Base-by-base conservation (phyloP, 2,888 invertebrate species). In the Ophraella communa region DNA sequence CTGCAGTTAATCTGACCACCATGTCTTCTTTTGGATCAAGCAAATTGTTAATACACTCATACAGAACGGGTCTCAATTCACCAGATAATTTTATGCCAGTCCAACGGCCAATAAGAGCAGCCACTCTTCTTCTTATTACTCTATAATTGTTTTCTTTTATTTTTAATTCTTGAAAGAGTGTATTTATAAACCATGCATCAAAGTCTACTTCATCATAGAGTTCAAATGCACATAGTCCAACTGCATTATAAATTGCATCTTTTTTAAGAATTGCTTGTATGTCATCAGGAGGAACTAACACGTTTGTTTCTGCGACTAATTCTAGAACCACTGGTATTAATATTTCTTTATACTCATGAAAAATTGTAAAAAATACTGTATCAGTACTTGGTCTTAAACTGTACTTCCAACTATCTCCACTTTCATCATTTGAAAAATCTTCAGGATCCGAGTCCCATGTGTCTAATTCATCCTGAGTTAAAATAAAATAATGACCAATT, bases 401-500 rank as follows among this genome's bases (percentile, higher is more conserved):
- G 79, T 95, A 97, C 79, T 95, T 96, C 93, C 95, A 96, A n/a
- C 92, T 91, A 80, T 96, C 96, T 0, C 95, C 95, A 10, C 90
- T 89, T 80, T 95, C 95, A 76, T 94, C 94, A 44, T 90, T 90
- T 77, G 93, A 92, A 81, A 94, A 96, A 71, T 90, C 90, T 83
- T 97, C 97, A 0, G 96, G 95, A 81, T 96, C 94, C 0, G 89
- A 87, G 76, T 94, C 92, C 97, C 96, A 97, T 61, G 90, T 84
- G 54, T 91, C 90, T 57, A 97, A 83, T 81, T 97, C 96, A 47
- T 92, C 89, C 62, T 89, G 87, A 1, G 92, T 94, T 30, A 97
- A 84, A 49, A 94, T 84, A 79, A 97, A 94, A 83, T 96, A 96
- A 75, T 93, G 92, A 0, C 92, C 91, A 5, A 97, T 90, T 3